Evolutionary conservation across 1,140 invertebrate genomes (phyloP), one percentile per base, ranked within the genome.

Genomic region (Teleopsis dalmanni): DNA sequence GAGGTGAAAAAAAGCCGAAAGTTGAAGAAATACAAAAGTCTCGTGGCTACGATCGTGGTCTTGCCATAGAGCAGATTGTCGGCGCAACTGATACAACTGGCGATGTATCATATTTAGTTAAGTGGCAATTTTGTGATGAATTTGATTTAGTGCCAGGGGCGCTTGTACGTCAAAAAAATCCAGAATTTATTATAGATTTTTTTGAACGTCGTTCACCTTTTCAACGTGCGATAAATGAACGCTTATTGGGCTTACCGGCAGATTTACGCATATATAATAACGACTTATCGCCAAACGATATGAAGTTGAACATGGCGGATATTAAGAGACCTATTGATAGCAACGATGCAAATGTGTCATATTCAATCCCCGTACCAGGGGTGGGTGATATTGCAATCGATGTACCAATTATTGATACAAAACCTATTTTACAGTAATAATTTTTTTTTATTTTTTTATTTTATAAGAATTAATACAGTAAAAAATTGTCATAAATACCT

Each of bases 31-130:
- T 70, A 7, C 60, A 59, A 34, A 71, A 71, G 45, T 54, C 62
- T 1, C 56, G 68, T 9, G 67, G 67, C n/a, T 96, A 96, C 74
- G 91, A 95, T 52, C 78, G 91, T 59, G 87, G 87, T 10, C 72
- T 95, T 3, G 85, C 92, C 44, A 87, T 93, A 10, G 92, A 96
- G 56, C 88, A 90, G 71, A 96, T 97, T 51, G 92, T 96, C 70
- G 93, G 78, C 26, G 90, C 89, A 5, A 65, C 70, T 6, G 60
- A 70, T 41, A 57, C 59, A 1, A 58, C 57, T 18, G 65, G 60
- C 0, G 63, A 67, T 11, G 55, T 65, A 3, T 62, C 58, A 10
- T 72, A 68, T 23, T 50, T 71, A 11, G 57, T 71, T 7, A 55
- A 62, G 18, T 70, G 67, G 66, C 56, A 68, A 40, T 59, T 45